These are phyloP conservation scores for Cremastinae sp. DNA, from an alignment of 2,888 invertebrate genomes.

Conservation along the genomic window DNA sequence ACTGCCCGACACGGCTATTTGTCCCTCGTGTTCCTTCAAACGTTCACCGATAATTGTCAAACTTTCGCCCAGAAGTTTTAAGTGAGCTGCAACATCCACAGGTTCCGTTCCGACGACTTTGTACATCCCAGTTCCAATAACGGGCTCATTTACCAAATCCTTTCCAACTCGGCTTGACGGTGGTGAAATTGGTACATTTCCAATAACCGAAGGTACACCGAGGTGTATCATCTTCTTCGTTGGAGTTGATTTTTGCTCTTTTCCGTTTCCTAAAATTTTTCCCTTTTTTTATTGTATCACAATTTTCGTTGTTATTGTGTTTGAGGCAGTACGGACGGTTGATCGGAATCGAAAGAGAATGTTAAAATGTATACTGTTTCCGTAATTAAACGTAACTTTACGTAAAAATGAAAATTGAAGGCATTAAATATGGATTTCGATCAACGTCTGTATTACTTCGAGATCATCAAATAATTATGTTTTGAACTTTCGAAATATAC, in stretches of 20 bases:
- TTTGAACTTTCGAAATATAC: constrained; percentile 68
- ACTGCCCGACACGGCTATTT: constrained; percentile 97
- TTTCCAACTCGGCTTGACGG: constrained; percentile 76
- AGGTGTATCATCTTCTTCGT: constrained; percentile 77
- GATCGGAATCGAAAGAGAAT: not conserved
- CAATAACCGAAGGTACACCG: constrained; percentile 76
- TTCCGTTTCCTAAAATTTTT: constrained; percentile 70
- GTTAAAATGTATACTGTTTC: too few species aligned
- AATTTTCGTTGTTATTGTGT: not conserved
- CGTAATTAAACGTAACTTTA: too few species aligned
- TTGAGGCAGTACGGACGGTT: too few species aligned
- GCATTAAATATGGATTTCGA: too few species aligned
- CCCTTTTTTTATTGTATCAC: constrained; percentile 20
- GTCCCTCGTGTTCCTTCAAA: constrained; percentile 96
- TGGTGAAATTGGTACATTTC: constrained; percentile 71
- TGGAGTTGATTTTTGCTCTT: constrained; percentile 70
- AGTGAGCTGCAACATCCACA: constrained; percentile 95
- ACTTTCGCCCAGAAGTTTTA: constrained; percentile 95
- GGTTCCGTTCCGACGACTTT: constrained; percentile 89
- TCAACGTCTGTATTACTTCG: too few species aligned
- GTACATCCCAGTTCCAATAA: constrained; percentile 80
- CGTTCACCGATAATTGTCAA: constrained; percentile 95
- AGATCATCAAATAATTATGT: too few species aligned
- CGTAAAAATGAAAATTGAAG: too few species aligned
- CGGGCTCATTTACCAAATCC: constrained; percentile 76